Evolutionary conservation across 2,888 invertebrate genomes (phyloP), one percentile per base, ranked within the genome.

Genomic region (Folsomia candida): DNA sequence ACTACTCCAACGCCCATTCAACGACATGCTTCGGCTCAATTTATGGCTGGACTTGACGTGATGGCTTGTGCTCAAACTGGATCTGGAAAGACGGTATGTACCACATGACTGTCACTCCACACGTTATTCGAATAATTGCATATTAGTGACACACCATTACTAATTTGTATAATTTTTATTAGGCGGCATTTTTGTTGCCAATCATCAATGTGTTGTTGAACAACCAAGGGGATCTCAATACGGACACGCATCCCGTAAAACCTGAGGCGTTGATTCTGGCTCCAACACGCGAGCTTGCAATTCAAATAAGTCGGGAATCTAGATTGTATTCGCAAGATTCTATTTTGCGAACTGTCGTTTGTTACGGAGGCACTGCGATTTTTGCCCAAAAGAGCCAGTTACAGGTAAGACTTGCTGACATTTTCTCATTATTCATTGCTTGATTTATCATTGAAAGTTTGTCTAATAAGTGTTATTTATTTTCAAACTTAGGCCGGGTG

Each of bases 51-150:
- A 0, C 85, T 94, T 29, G 98, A 99, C 85, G 83, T 99, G 27
- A 97, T 98, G 94, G 96, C 92, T 0, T 97, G 97, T 82, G 97
- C 98, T 0, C 97, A 98, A 83, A 99, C 98, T 6, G 98, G 98
- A 0, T 97, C 97, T 0, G 99, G 98, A 18, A 98, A 98, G 86
- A 97, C 97, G 0, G 91, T 90, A n/a, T n/a, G n/a, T n/a, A n/a
- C n/a, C n/a, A n/a, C n/a, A n/a, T n/a, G n/a, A n/a, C n/a, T n/a
- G n/a, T n/a, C n/a, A n/a, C n/a, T n/a, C n/a, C n/a, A n/a, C n/a
- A n/a, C n/a, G n/a, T n/a, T n/a, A n/a, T n/a, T n/a, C n/a, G n/a
- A n/a, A n/a, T n/a, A n/a, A n/a, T n/a, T n/a, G n/a, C n/a, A n/a
- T n/a, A n/a, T n/a, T n/a, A n/a, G n/a, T n/a, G n/a, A n/a, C n/a